phyloP scores from a whole-genome alignment of 2,888 invertebrate genomes.

The Eutolmus rufibarbis region DNA sequence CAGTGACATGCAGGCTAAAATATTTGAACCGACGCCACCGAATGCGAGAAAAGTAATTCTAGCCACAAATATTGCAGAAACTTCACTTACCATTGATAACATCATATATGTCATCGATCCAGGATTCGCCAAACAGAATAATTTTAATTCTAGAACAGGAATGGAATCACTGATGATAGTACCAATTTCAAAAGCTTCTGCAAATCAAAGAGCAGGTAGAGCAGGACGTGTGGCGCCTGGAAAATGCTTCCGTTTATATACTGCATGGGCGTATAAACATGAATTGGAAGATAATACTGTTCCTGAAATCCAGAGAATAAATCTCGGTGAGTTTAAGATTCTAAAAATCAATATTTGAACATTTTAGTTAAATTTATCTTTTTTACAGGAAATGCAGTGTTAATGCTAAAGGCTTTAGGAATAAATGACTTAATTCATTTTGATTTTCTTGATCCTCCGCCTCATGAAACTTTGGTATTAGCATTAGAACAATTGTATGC shows the following conservation, averaged over 20 bases:
- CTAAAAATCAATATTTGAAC: neutral
- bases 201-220: constrained; percentile 95
- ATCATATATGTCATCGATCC: constrained; percentile 99
- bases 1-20: constrained; percentile 98
- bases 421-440: constrained; percentile 98
- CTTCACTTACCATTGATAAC: constrained; percentile 97
- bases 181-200: constrained; percentile 98
- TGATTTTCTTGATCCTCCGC: constrained; percentile 98
- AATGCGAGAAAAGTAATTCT: constrained; percentile 96
- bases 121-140: constrained; percentile 99
- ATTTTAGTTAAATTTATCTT: neutral
- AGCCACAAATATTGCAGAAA: constrained; percentile 99
- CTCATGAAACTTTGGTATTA: constrained; percentile 88
- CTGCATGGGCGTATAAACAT: constrained; percentile 98
- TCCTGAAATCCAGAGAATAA: constrained; percentile 98
- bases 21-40: constrained; percentile 97
- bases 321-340: constrained; percentile 67
- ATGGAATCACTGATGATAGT: constrained; percentile 99
- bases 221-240: constrained; percentile 96
- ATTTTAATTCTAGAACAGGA: constrained; percentile 96
- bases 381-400: constrained; percentile 79
- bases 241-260: constrained; percentile 97
- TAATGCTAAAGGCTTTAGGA: constrained; percentile 94
- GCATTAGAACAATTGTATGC: constrained; percentile 98
- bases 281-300: constrained; percentile 98